Base-by-base conservation (phyloP, 2,888 invertebrate genomes). In the Mantis religiosa region DNA sequence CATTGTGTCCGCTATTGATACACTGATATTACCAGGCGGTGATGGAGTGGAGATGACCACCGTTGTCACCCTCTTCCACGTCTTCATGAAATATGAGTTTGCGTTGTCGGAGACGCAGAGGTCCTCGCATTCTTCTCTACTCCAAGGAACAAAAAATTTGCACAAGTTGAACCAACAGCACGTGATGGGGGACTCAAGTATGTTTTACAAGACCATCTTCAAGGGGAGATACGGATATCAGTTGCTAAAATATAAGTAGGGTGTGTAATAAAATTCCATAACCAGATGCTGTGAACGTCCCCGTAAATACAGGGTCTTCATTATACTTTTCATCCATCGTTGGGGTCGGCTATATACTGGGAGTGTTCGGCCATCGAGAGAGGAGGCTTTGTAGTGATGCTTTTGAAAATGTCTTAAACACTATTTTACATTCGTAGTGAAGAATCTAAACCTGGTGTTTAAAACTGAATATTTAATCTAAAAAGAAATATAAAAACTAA, bases 11-110 rank as follows among this genome's bases (percentile, higher is more conserved):
- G 71, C 88, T 90, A 90, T 89, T 90, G 90, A 90, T 90, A 86
- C 89, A 90, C 89, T 89, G 90, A 89, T 89, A 90, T 90, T 88
- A 88, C 89, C 84, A 28, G 82, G 87, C 85, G 41, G 89, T 90
- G 90, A 90, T 89, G 88, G 90, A 89, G 90, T 89, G 81, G 90
- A 81, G 88, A 87, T 90, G 89, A 90, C 90, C 90, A 89, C 86
- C 34, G 41, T 34, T 81, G 47, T 88, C 83, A 71, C 89, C 34
- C 82, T 71, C 54, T 71, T 71, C 82, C 28, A 86, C 89, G 90
- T 90, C 90, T 90, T 90, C 90, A 88, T 90, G 90, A 90, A 90
- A 89, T 90, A 90, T 90, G 90, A 88, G 85, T 82, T 87, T 85
- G 54, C 85, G 83, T 82, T 41, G n/a, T 82, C n/a, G 87, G 28